Base-by-base conservation (phyloP, 2,888 invertebrate species). In the Leucania comma region DNA sequence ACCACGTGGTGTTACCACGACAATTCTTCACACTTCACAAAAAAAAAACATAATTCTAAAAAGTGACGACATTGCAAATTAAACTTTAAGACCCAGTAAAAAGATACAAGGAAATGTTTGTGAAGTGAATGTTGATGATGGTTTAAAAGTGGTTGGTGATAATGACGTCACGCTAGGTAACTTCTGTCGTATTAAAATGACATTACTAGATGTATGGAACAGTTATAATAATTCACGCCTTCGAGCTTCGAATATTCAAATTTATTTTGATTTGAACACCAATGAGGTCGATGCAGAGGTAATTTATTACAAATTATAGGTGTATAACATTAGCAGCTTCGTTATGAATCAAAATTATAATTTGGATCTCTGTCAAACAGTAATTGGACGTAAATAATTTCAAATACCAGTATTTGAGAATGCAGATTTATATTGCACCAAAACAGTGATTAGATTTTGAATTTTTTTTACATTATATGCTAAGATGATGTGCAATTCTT, bases 81-180 rank as follows among this genome's bases (percentile, higher is more conserved):
- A 24, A 83, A 82, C 86, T 72, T 80, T 90, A 87, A 17, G 3
- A 22, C 58, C 20, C 65, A 14, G 50, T 6, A 4, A 62, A 82
- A 87, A 72, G 58, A 56, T 22, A 38, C 58, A 64, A 63, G 66
- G n/a, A 64, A 70, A 67, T 64, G 35, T 48, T 22, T 32, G 54
- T 57, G n/a, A 42, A 50, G 50, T 68, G 64, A 64, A 68, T 14
- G 26, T 57, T 35, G 65, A 73, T 65, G 46, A 72, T 75, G 84
- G 75, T 84, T 85, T 73, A 38, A 60, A 71, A 75, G 82, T 80
- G 78, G 84, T 87, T 88, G 90, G 88, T 87, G 90, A 87, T 95
- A 94, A 95, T 94, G 94, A 94, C 94, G 95, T 94, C 94, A 94
- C 91, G 95, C 89, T 93, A 75, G 78, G 89, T 92, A 91, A 90